These are phyloP conservation scores for Coenonympha arcania DNA, from an alignment of 2,888 invertebrate genomes.

Conservation along the genomic window DNA sequence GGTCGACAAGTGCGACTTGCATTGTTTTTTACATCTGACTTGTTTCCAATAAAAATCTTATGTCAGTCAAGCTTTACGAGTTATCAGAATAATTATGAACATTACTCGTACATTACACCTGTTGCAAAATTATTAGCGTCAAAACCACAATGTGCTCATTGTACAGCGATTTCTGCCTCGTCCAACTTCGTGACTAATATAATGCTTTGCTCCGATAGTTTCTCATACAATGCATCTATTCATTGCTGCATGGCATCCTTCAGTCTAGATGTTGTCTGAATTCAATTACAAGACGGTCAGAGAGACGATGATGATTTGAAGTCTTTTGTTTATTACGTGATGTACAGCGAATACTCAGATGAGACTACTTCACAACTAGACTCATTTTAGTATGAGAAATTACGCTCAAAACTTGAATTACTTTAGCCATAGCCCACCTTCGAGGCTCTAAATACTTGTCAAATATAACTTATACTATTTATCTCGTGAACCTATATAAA, in stretches of 20 bases:
- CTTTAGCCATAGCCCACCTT: too few species aligned
- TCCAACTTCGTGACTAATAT: constrained; percentile 14
- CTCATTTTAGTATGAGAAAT: too few species aligned
- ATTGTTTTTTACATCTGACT: too few species aligned
- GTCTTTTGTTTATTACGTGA: constrained; percentile 2
- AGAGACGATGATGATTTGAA: constrained; percentile 22
- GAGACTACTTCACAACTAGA: too few species aligned
- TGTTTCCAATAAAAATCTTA: too few species aligned
- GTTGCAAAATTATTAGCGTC: background rate
- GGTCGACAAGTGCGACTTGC: too few species aligned
- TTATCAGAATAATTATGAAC: background rate
- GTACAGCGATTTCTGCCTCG: constrained; percentile 4
- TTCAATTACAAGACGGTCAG: constrained; percentile 36
- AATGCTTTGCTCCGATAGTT: constrained; percentile 12
- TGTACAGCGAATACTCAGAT: too few species aligned
- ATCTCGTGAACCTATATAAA: too few species aligned
- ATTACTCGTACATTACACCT: background rate
- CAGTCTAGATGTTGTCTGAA: constrained; percentile 23
- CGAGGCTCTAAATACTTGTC: too few species aligned
- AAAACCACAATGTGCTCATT: background rate
- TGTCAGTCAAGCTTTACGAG: too few species aligned
- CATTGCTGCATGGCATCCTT: constrained; percentile 24
- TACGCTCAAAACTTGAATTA: too few species aligned
- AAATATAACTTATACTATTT: too few species aligned
- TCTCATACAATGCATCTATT: constrained; percentile 24